Evolutionary conservation across 2,888 invertebrate species (phyloP).

Genomic region (Temnothorax unifasciatus): DNA sequence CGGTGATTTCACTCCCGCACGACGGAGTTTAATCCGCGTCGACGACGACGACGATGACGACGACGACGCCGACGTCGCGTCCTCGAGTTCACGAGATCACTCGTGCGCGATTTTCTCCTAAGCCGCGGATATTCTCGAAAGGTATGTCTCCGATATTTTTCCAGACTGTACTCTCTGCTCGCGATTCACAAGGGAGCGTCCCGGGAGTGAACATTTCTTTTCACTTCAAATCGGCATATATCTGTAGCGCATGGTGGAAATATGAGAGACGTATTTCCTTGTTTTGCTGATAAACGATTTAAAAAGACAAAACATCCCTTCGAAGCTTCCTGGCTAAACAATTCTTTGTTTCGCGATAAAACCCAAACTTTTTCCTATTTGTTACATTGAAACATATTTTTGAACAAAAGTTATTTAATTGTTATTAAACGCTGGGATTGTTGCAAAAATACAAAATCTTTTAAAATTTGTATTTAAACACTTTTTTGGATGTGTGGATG

Average conservation of each 20-base stretch:
- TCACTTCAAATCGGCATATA: conserved; percentile 25
- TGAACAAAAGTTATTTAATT: background rate
- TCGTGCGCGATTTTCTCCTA: conserved; percentile 41
- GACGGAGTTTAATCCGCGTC: conserved; percentile 38
- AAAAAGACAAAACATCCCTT: conserved; percentile 20
- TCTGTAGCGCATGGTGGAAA: background rate
- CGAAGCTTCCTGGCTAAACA: background rate
- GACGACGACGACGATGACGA: conserved; percentile 5
- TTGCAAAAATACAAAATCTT: background rate
- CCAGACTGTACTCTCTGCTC: conserved; percentile 28
- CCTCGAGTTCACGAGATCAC: conserved; percentile 32
- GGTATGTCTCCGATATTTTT: conserved; percentile 45
- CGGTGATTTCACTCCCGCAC: conserved; percentile 35
- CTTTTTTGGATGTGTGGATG: background rate
- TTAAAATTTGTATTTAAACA: background rate
- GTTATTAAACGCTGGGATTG: background rate
- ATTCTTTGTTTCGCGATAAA: background rate
- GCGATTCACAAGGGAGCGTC: conserved; percentile 24
- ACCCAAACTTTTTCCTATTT: background rate
- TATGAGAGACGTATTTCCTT: conserved; percentile 26
- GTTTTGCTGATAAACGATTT: conserved; percentile 36
- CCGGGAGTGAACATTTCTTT: conserved; percentile 32
- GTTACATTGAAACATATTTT: background rate
- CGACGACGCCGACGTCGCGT: conserved; percentile 11
- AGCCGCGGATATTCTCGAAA: conserved; percentile 37